Evolutionary conservation across 1,140 invertebrate species (phyloP), one percentile per base, ranked within the genome.

Genomic region (Pseudomyrmex cubaensis): DNA sequence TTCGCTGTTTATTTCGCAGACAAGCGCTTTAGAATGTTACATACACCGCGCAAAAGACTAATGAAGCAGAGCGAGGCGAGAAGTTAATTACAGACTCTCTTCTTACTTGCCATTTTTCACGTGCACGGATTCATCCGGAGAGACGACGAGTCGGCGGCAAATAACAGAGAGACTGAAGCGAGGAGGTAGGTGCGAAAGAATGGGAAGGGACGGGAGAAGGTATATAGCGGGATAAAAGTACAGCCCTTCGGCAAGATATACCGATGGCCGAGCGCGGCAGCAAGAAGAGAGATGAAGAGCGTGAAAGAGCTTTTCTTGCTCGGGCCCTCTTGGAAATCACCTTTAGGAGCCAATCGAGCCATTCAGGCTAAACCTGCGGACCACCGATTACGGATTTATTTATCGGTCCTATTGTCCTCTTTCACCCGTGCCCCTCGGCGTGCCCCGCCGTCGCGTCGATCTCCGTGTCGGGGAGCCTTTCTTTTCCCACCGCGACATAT

Each of bases 371-470:
- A 86, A 83, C 78, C 67, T 59, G 64, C 82, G 82, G 86, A 83
- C 84, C 78, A 82, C 62, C 83, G 89, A 90, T 90, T 90, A 87
- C 88, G 75, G 85, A 87, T 83, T 90, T 90, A 90, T 90, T 90
- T 90, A 90, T 90, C 87, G 84, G 72, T 17, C 67, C 87, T 85
- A 90, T 88, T 88, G 88, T 90, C 77, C 86, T 82, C n/a, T 77
- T 35, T 44, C 17, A 25, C 57, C 22, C 57, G 12, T 22, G 12
- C 7, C 13, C 17, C 17, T 46, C 67, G 57, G 15, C 46, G n/a
- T 66, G 61, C 44, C 48, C 25, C 57, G n/a, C 35, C n/a, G n/a
- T n/a, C 35, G 35, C 52, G 72, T 89, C 80, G 85, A 87, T 87
- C 76, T 70, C 64, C 35, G 9, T 13, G 72, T 59, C 25, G 69